Evolutionary conservation across 2,797 vertebrate genomes (phyloP).

Genomic region (Cryptoprocta ferox): DNA sequence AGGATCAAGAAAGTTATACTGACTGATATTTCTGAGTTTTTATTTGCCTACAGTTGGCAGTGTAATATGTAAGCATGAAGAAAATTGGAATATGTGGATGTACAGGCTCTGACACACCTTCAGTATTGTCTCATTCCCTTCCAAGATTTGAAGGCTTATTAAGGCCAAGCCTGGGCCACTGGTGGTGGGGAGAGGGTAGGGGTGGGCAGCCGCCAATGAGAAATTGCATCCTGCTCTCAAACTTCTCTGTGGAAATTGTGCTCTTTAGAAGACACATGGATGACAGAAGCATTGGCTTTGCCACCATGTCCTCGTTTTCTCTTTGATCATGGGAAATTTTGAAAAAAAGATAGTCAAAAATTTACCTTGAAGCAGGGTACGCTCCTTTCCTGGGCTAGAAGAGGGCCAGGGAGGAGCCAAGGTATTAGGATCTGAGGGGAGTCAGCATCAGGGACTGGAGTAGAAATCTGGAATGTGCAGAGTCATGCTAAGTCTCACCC

Average conservation of each 20-base stretch:
- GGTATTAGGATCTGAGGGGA: neutral
- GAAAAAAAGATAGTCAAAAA: neutral
- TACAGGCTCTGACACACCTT: accelerated
- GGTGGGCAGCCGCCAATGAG: neutral
- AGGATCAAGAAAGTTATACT: neutral
- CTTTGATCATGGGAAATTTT: neutral
- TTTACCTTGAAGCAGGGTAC: neutral
- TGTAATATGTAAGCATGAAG: neutral
- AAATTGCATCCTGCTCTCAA: neutral
- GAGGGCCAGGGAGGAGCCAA: neutral
- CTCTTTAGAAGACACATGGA: neutral
- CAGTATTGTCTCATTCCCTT: neutral
- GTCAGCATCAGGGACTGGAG: neutral
- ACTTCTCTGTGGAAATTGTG: neutral
- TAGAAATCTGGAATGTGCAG: neutral
- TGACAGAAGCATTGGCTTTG: neutral
- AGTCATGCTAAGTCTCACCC: neutral
- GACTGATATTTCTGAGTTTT: neutral
- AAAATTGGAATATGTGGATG: neutral
- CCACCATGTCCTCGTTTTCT: neutral
- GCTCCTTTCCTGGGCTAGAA: neutral
- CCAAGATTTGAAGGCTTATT: neutral
- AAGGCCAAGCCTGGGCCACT: neutral
- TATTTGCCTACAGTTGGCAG: neutral
- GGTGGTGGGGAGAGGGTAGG: too few species aligned